Conservation (phyloP, 2,888 invertebrate species). For the Adineta ricciae region DNA sequence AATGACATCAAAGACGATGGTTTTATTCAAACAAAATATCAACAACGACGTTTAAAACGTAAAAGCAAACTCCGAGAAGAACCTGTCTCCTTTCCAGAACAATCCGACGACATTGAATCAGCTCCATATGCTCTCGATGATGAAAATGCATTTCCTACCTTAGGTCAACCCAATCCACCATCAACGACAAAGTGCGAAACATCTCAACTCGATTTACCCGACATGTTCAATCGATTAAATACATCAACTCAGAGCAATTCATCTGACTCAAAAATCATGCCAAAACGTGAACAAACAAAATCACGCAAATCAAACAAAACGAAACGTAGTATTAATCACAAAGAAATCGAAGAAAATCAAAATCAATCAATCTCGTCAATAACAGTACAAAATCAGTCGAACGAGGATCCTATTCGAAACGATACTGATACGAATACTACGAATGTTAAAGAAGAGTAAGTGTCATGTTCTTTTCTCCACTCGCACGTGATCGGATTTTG, state of each 20-base stretch:
- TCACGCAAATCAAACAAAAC: slow-evolving; percentile 51
- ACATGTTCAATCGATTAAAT: neutral
- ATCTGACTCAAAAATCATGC: slow-evolving; percentile 35
- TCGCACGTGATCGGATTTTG: too few species aligned
- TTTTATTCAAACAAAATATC: neutral
- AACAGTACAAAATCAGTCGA: neutral
- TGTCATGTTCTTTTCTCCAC: neutral
- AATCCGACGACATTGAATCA: neutral
- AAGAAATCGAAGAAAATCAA: slow-evolving; percentile 46
- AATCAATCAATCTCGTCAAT: slow-evolving; percentile 35
- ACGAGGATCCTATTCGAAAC: neutral
- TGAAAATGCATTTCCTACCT: slow-evolving; percentile 21
- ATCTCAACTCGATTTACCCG: neutral
- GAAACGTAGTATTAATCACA: slow-evolving; percentile 50
- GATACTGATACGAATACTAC: neutral
- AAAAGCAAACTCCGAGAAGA: neutral
- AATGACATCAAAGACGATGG: neutral
- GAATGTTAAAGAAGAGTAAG: neutral
- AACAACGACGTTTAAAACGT: neutral
- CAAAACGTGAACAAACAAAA: slow-evolving; percentile 49
- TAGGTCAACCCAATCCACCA: neutral
- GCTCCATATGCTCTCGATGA: slow-evolving; percentile 1
- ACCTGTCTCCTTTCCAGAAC: neutral
- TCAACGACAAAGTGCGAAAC: neutral
- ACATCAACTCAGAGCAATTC: neutral